Evolutionary conservation across 1,140 invertebrate species (phyloP), one percentile per base, ranked within the genome.

Genomic region (Caerostris extrusa): DNA sequence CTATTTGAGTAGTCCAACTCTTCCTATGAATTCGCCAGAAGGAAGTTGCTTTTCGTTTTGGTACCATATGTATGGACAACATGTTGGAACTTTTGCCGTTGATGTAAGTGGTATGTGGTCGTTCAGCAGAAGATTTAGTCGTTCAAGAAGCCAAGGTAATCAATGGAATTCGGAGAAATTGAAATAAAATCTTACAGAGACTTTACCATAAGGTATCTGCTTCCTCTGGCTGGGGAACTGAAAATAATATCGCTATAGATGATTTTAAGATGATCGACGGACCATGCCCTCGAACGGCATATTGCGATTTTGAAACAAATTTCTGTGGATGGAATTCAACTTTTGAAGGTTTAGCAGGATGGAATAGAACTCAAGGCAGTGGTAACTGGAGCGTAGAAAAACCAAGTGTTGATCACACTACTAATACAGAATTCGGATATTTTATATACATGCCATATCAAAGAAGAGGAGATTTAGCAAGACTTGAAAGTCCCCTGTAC

Each of bases 181-280:
- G 8, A 56, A 7, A 88, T 95, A 67, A n/a, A 14, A 69, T 60
- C 53, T 53, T 4, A 14, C 6, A 60, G 19, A 58, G 94, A 95
- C 71, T 91, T 61, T 81, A 57, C 5, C 10, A 89, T 95, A 10
- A 83, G 34, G 56, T 95, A 4, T 34, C 56, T 14, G 93, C 71
- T 3, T 8, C 3, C 5, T 71, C 83, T 17, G 67, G 17, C 3
- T 55, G 50, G 56, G 93, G 93, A 7, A 53, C 77, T 34, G 71
- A 95, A 69, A 96, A 96, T 67, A 95, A 96, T 91, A 96, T 96
- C 53, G 96, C 96, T 56, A 94, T 96, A 88, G 96, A 96, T 95
- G 96, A 96, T 91, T 90, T 96, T 17, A 93, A 94, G 50, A 94
- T 96, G 77, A 94, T 95, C 57, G 95, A 91, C 85, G 95, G 95